Evolutionary conservation across 2,888 invertebrate species (phyloP).

Genomic region (Eristalinus aeneus): DNA sequence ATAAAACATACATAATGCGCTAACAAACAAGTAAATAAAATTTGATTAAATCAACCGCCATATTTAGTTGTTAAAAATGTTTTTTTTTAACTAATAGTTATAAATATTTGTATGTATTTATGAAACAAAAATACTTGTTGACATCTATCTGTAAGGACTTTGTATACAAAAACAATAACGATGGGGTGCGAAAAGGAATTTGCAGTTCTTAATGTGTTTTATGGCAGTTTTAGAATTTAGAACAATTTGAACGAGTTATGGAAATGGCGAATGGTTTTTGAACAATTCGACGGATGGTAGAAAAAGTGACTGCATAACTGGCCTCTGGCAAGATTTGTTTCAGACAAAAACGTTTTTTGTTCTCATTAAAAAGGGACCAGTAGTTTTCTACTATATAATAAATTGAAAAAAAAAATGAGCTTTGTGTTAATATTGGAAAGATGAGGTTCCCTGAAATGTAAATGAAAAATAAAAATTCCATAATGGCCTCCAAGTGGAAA

Average conservation of each 20-base stretch:
- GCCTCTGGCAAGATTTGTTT: too few relatives aligned
- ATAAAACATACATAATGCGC: slow-evolving; percentile 8
- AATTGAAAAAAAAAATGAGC: too few relatives aligned
- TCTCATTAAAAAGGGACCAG: too few relatives aligned
- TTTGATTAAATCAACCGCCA: slow-evolving; percentile 74
- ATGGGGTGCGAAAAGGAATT: background rate
- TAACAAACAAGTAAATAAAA: slow-evolving; percentile 12
- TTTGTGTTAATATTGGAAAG: too few relatives aligned
- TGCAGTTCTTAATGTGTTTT: background rate
- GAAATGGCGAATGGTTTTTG: too few relatives aligned
- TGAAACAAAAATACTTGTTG: slow-evolving; percentile 20
- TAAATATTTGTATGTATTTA: slow-evolving; percentile 41
- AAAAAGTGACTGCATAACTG: too few relatives aligned
- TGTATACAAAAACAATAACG: background rate
- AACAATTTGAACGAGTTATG: background rate
- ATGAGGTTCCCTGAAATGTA: too few relatives aligned
- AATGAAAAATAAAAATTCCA: too few relatives aligned
- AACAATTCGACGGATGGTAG: too few relatives aligned
- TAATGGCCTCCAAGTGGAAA: too few relatives aligned
- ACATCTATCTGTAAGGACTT: background rate
- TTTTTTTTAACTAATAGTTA: slow-evolving; percentile 38
- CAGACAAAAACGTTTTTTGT: too few relatives aligned
- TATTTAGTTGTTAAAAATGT: slow-evolving; percentile 73
- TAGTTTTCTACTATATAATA: too few relatives aligned
- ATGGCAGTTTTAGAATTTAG: background rate